Conservation (phyloP, 2,113 vertebrate genomes). For the Corvus moneduloides region DNA sequence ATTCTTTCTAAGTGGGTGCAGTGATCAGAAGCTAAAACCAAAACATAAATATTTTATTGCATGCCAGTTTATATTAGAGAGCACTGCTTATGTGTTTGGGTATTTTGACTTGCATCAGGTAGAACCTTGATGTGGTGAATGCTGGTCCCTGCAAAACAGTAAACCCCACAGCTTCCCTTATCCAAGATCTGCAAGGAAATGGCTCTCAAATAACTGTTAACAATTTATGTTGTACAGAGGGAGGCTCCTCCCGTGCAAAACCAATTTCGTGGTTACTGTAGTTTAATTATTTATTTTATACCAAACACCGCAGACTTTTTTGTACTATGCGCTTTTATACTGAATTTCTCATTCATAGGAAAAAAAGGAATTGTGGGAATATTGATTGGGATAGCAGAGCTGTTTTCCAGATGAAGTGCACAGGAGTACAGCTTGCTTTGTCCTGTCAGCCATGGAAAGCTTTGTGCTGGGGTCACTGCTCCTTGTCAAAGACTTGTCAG, state of each 20-base stretch:
- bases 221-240: conserved; percentile 8
- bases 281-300: conserved; percentile 17
- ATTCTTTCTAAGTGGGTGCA: conserved; percentile 48
- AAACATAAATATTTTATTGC: conserved; percentile 9
- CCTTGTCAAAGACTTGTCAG: conserved; percentile 35
- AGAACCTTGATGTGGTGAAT: background rate
- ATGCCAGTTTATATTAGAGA: background rate
- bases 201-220: conserved; percentile 4
- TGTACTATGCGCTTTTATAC: background rate
- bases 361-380: background rate
- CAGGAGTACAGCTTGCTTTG: background rate
- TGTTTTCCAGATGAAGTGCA: background rate
- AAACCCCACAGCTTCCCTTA: background rate
- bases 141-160: background rate
- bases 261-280: conserved; percentile 17
- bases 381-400: conserved; percentile 33
- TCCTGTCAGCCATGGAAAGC: conserved; percentile 56
- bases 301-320: background rate
- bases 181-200: conserved; percentile 29
- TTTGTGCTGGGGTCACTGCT: background rate
- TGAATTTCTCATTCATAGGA: conserved; percentile 24
- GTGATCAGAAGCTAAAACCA: conserved; percentile 54
- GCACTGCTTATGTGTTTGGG: background rate
- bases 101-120: background rate
- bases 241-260: conserved; percentile 25